Percentiles rank a stretch among this genome's conserved stretches.
Conservation (phyloP, 2,888 invertebrate species). For the Slavum lentiscoides region DNA sequence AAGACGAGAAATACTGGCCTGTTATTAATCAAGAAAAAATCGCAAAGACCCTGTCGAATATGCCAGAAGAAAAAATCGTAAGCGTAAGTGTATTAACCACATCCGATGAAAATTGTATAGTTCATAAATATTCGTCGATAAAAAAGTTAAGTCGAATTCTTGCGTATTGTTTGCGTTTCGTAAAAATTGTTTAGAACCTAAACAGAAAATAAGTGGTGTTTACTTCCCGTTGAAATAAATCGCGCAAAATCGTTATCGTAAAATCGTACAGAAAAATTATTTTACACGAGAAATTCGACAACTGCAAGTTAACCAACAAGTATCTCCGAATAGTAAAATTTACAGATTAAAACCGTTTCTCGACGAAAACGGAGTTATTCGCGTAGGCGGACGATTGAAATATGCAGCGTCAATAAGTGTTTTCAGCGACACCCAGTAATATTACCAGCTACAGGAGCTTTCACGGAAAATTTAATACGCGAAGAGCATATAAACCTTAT, state of each 20-base stretch:
- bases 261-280: neutral
- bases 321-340: neutral
- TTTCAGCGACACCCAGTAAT: neutral
- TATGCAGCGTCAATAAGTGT: neutral
- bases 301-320: neutral
- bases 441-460: too few relatives aligned
- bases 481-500: too few relatives aligned
- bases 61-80: neutral
- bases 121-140: too few relatives aligned
- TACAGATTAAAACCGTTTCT: neutral
- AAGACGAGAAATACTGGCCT: slow-evolving; percentile 5
- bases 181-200: too few relatives aligned
- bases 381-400: neutral
- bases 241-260: neutral
- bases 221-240: too few relatives aligned
- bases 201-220: too few relatives aligned
- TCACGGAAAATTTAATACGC: too few relatives aligned
- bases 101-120: neutral
- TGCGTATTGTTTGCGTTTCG: too few relatives aligned
- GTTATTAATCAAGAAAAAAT: neutral
- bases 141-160: too few relatives aligned
- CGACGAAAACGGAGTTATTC: neutral
- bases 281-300: neutral
- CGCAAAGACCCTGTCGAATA: neutral
- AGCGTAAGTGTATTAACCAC: neutral